Base-by-base conservation (phyloP, 2,888 invertebrate species). In the Teleogryllus oceanicus region DNA sequence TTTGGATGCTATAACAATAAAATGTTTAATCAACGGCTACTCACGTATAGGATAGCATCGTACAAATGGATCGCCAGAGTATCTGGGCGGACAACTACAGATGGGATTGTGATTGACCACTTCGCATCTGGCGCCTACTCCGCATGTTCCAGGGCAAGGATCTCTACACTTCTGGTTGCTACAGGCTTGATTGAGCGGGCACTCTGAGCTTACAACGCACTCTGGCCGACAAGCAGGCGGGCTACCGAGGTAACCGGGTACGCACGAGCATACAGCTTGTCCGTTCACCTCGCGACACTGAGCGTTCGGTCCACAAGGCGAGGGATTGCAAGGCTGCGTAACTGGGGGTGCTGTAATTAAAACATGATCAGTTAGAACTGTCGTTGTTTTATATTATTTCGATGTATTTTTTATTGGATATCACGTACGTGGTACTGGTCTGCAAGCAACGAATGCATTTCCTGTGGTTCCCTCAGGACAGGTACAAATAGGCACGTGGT, bases 401-500 rank as follows among this genome's bases (percentile, higher is more conserved):
- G 1, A 50, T 21, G 5, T 62, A 50, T 50, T 75, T 11, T 3
- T 24, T 3, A 49, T 1, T n/a, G 50, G n/a, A n/a, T 21, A 75
- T 78, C 11, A 75, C 82, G 79, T 89, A 92, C 92, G 89, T 89
- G 89, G 88, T 84, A 91, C 86, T 49, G 88, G 87, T 51, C 86
- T 86, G 84, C 94, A 94, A 80, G 89, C 88, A 51, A 90, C 88
- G 84, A 94, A 93, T n/a, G 94, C 92, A 86, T 93, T 92, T 77
- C 94, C 94, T 49, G 90, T 90, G 88, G 89, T 91, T 76, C 91
- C 84, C 12, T 83, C 84, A 50, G 83, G 83, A 76, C 83, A 83
- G 77, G 85, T 88, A 75, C 85, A 85, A 51, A 83, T 83, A 2
- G 85, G 85, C 79, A 85, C 84, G 80, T 85, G 85, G 80, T 85